These are phyloP conservation scores for Chloroceryle aenea DNA, from an alignment of 2,113 vertebrate species.

Conservation along the genomic window DNA sequence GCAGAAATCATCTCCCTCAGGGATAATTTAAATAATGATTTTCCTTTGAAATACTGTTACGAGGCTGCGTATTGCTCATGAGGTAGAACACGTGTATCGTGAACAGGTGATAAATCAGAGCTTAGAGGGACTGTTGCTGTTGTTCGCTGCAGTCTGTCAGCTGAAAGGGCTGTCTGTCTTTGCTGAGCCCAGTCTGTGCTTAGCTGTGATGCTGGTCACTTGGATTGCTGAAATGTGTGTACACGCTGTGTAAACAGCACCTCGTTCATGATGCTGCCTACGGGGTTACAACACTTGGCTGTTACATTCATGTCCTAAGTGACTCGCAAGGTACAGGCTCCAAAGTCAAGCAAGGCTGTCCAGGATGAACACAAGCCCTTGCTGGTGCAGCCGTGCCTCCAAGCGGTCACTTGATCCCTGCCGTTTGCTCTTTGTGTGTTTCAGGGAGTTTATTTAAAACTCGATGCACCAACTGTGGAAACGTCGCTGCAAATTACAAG, in stretches of 20 bases:
- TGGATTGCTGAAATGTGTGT: neutral
- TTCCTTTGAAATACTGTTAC: neutral
- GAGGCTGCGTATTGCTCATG: neutral
- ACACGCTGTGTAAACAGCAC: accelerated
- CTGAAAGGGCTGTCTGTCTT: neutral
- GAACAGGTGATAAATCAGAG: neutral
- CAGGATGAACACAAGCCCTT: neutral
- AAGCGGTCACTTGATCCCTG: neutral
- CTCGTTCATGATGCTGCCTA: neutral
- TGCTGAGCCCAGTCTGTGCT: neutral
- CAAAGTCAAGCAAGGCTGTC: neutral
- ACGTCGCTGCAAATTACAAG: constrained; percentile 83
- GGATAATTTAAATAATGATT: neutral
- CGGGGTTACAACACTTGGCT: neutral
- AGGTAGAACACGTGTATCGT: neutral
- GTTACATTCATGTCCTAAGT: accelerated
- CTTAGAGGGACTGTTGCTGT: neutral
- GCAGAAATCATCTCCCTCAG: neutral
- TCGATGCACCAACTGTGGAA: constrained; percentile 89
- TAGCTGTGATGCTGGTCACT: neutral
- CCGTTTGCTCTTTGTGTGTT: constrained; percentile 6
- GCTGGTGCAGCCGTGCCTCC: neutral
- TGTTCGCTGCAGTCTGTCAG: neutral
- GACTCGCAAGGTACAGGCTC: neutral
- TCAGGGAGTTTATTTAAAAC: constrained; percentile 95